phyloP scores from a whole-genome alignment of 1,140 invertebrate species.

The Phthorimaea operculella region DNA sequence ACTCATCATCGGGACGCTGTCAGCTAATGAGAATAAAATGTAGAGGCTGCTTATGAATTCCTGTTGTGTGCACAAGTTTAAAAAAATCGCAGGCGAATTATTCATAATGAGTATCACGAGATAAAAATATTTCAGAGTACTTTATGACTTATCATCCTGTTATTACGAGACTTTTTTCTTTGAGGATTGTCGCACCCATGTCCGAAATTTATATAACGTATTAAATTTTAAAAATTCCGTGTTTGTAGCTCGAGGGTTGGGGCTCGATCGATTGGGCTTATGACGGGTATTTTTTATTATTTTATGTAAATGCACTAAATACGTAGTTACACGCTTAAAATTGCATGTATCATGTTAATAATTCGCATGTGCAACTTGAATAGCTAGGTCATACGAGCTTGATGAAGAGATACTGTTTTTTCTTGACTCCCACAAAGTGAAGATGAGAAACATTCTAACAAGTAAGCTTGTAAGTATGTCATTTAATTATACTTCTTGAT shows the following conservation, averaged over 20 bases:
- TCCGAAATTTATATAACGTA: conserved; percentile 41
- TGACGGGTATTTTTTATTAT: conserved; percentile 52
- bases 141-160: conserved; percentile 42
- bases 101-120: conserved; percentile 41
- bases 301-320: conserved; percentile 46
- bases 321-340: conserved; percentile 27
- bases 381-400: neutral
- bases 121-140: conserved; percentile 27
- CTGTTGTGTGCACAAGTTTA: conserved; percentile 43
- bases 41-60: conserved; percentile 43
- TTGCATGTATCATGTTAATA: conserved; percentile 22
- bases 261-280: conserved; percentile 41
- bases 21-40: conserved; percentile 33
- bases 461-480: no score
- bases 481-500: no score
- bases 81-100: conserved; percentile 49
- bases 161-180: conserved; percentile 41
- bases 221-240: conserved; percentile 36
- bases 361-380: conserved; percentile 5
- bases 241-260: conserved; percentile 44
- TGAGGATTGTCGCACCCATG: conserved; percentile 28
- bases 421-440: neutral
- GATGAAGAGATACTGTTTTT: neutral
- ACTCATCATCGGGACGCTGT: conserved; percentile 12
- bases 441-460: no score